Evolutionary conservation across 1,140 invertebrate genomes (phyloP).

Genomic region (Halyomorpha halys): DNA sequence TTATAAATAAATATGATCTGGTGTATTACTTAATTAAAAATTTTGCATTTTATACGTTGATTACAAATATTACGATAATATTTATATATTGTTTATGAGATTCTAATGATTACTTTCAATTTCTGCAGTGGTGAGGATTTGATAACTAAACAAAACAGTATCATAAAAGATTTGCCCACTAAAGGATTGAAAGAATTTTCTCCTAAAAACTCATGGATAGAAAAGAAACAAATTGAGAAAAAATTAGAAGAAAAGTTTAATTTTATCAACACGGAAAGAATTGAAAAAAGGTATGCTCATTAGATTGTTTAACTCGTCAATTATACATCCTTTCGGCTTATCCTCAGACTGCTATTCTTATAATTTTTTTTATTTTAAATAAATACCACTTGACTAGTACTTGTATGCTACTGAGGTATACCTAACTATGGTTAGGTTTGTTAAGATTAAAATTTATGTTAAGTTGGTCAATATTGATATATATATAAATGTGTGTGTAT

Average conservation of each 20-base stretch:
- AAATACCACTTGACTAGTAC: no score
- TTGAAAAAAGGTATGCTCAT: constrained; percentile 43
- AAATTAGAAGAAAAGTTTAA: constrained; percentile 43
- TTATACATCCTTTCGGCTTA: no score
- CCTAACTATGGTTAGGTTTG: no score
- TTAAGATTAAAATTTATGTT: no score
- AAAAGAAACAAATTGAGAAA: constrained; percentile 47
- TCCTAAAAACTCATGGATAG: constrained; percentile 46
- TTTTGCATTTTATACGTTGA: no score
- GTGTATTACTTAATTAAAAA: neutral
- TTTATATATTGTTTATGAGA: neutral
- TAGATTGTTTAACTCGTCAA: constrained; percentile 4
- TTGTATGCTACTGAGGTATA: no score
- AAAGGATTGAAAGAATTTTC: constrained; percentile 44
- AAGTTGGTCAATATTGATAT: no score
- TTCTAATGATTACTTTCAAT: neutral
- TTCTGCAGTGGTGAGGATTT: neutral
- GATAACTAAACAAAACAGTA: neutral
- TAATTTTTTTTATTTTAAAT: no score
- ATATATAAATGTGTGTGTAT: no score
- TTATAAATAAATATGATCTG: no score
- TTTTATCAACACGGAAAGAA: constrained; percentile 45
- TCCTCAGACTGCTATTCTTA: no score
- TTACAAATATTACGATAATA: no score
- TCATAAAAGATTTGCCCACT: constrained; percentile 36